phyloP scores from a whole-genome alignment of 2,888 invertebrate genomes.

The Ophion obscuratus region DNA sequence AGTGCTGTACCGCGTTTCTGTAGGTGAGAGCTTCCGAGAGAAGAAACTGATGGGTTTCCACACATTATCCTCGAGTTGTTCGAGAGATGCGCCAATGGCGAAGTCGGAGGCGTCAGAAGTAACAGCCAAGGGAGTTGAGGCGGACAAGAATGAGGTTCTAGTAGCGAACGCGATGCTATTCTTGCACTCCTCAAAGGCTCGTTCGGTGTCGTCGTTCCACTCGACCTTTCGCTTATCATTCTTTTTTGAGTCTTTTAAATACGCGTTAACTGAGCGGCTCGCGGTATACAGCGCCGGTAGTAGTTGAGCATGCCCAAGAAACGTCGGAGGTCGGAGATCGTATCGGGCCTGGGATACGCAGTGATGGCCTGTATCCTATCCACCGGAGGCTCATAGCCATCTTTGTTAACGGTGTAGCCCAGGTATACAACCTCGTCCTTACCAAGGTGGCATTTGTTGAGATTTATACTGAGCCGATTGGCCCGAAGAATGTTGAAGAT shows the following conservation, averaged over 20 bases:
- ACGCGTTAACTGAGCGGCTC: slow-evolving; percentile 48
- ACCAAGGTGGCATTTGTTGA: slow-evolving; percentile 52
- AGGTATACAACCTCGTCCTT: slow-evolving; percentile 50
- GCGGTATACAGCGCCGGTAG: slow-evolving; percentile 29
- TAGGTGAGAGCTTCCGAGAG: slow-evolving; percentile 38
- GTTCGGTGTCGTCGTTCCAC: neutral
- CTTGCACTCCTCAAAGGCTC: slow-evolving; percentile 15
- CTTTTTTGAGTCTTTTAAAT: slow-evolving; percentile 48
- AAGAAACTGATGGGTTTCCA: slow-evolving; percentile 45
- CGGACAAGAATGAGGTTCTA: neutral
- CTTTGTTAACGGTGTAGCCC: slow-evolving; percentile 38
- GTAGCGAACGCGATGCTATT: neutral
- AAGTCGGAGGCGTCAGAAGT: slow-evolving; percentile 28
- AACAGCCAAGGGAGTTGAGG: neutral
- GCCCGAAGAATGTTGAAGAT: slow-evolving; percentile 38
- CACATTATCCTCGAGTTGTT: slow-evolving; percentile 17
- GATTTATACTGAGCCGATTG: slow-evolving; percentile 13
- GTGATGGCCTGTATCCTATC: slow-evolving; percentile 38
- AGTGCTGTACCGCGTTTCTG: slow-evolving; percentile 40
- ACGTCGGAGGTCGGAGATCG: slow-evolving; percentile 28
- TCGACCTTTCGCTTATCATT: slow-evolving; percentile 45
- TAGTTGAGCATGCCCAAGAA: slow-evolving; percentile 57
- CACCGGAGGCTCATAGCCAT: slow-evolving; percentile 52
- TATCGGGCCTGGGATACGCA: neutral
- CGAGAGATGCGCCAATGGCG: slow-evolving; percentile 27